Conservation (phyloP, 2,113 vertebrate genomes). For the Ophthalmolycus amberensis region DNA sequence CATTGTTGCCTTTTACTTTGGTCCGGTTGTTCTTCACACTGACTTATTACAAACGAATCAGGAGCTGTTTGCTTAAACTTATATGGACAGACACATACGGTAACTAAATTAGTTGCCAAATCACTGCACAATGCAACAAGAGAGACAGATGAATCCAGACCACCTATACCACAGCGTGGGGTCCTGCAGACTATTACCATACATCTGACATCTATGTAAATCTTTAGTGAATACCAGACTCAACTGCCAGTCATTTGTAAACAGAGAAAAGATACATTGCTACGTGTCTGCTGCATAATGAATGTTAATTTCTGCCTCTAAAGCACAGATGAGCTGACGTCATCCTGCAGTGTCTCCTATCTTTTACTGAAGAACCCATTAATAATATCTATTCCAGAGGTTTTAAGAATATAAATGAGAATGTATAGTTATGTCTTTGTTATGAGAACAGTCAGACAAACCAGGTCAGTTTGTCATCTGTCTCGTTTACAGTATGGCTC, state of each 20-base stretch:
- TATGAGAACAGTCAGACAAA: conserved; percentile 35
- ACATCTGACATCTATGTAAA: background rate
- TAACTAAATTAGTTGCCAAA: background rate
- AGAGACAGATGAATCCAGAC: conserved; percentile 15
- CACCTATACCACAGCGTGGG: background rate
- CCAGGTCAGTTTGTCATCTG: background rate
- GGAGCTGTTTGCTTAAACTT: background rate
- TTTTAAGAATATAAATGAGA: background rate
- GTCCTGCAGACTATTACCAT: conserved; percentile 5
- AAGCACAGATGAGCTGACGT: background rate
- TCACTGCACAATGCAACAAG: background rate
- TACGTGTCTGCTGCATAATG: background rate
- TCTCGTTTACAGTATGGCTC: conserved; percentile 37
- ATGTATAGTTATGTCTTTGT: conserved; percentile 10
- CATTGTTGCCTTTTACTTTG: background rate
- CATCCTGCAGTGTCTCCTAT: background rate
- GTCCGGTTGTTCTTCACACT: background rate
- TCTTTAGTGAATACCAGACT: conserved; percentile 26
- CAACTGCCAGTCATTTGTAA: conserved; percentile 8
- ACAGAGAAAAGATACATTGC: background rate
- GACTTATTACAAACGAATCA: background rate
- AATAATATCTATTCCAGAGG: background rate
- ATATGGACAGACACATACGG: background rate
- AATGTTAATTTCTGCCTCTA: background rate
- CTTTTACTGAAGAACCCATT: conserved; percentile 7